These are phyloP conservation scores for Orius insidiosus DNA, from an alignment of 1,140 invertebrate species.

Conservation along the genomic window DNA sequence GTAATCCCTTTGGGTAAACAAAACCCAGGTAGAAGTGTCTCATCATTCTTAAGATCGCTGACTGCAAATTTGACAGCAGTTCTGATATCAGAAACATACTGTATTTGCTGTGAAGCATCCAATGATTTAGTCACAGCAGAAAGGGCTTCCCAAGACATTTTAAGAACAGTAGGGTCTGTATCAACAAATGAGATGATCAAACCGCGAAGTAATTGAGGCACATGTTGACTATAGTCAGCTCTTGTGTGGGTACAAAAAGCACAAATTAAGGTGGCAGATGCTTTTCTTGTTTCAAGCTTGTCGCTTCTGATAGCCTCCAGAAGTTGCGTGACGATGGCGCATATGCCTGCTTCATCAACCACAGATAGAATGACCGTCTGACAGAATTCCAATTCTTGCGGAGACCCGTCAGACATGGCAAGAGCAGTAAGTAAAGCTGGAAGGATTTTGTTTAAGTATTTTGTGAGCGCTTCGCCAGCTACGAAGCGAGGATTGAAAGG, in stretches of 20 bases:
- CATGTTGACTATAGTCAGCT: constrained; percentile 69
- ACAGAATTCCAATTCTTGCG: constrained; percentile 76
- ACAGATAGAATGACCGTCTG: constrained; percentile 82
- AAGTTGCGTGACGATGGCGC: constrained; percentile 79
- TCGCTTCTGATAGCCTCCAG: constrained; percentile 57
- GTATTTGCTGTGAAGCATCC: constrained; percentile 60
- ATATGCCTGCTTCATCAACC: constrained; percentile 67
- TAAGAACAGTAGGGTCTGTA: constrained; percentile 50
- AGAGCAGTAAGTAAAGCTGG: constrained; percentile 73
- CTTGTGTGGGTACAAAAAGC: constrained; percentile 77
- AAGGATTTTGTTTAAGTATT: constrained; percentile 77
- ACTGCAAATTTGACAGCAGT: constrained; percentile 80
- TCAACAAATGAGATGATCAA: constrained; percentile 74
- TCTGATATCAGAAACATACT: constrained; percentile 71
- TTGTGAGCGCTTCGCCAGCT: constrained; percentile 80
- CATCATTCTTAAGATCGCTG: constrained; percentile 64
- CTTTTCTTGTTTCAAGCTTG: constrained; percentile 39
- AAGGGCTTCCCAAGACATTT: constrained; percentile 76
- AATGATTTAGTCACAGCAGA: constrained; percentile 79
- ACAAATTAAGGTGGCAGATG: constrained; percentile 71
- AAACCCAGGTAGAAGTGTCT: constrained; percentile 71
- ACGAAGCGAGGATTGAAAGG: constrained; percentile 81
- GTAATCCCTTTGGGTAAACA: constrained; percentile 88
- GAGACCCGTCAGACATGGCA: constrained; percentile 43
- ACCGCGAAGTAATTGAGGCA: constrained; percentile 72